These are phyloP conservation scores for Drosophila seguyi DNA, from an alignment of 1,140 invertebrate species.

Conservation along the genomic window DNA sequence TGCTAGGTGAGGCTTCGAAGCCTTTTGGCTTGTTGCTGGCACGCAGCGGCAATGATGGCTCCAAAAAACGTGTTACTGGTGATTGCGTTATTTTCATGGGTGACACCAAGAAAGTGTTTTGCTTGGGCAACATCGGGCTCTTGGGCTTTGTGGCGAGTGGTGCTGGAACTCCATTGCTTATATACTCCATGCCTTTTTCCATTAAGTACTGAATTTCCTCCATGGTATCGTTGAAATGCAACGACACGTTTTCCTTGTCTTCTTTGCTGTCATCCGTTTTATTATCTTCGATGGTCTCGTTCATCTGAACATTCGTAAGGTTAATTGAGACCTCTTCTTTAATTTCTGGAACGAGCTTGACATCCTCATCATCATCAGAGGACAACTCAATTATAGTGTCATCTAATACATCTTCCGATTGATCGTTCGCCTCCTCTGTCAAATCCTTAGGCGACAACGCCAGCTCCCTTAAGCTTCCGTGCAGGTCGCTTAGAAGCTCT, in stretches of 20 bases:
- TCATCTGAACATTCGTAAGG: not conserved
- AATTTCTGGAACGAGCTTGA: constrained; percentile 11
- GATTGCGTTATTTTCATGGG: constrained; percentile 26
- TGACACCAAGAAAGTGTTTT: constrained; percentile 60
- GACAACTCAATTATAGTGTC: constrained; percentile 62
- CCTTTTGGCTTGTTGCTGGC: constrained; percentile 19
- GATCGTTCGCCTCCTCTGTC: constrained; percentile 2
- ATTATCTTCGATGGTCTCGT: not conserved
- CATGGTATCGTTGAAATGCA: constrained; percentile 85
- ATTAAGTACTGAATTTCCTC: constrained; percentile 85
- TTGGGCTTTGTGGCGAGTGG: constrained; percentile 1
- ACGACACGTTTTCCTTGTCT: constrained; percentile 61
- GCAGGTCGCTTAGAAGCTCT: constrained; percentile 54
- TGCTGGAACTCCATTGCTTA: constrained; percentile 30
- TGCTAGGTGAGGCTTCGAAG: constrained; percentile 2
- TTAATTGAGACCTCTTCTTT: constrained; percentile 13
- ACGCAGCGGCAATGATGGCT: constrained; percentile 28
- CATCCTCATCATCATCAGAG: constrained; percentile 52
- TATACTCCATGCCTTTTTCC: constrained; percentile 77
- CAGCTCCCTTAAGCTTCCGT: constrained; percentile 54
- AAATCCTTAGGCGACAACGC: constrained; percentile 2
- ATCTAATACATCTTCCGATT: constrained; percentile 21
- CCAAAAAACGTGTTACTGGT: constrained; percentile 2
- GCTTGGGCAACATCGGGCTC: constrained; percentile 34
- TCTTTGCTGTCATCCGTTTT: constrained; percentile 33